phyloP scores from a whole-genome alignment of 2,797 vertebrate species.

The Ptychobarbus kaznakovi region DNA sequence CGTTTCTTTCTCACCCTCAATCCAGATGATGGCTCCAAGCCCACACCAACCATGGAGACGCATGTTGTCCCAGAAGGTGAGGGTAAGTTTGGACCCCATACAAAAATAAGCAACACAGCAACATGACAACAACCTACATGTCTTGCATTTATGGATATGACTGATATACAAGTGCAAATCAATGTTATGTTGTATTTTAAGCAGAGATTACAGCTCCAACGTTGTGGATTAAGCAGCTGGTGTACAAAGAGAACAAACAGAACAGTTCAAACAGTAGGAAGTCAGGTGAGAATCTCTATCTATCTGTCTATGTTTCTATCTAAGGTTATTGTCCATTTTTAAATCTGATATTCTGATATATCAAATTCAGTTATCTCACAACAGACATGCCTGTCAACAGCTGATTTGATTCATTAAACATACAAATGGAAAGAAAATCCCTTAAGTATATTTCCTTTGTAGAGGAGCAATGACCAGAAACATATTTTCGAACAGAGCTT shows the following conservation, averaged over 20 bases:
- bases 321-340: neutral
- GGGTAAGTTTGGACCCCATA: constrained; percentile 79
- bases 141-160: neutral
- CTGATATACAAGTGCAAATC: neutral
- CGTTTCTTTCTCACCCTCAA: constrained; percentile 99
- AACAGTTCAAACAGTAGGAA: constrained; percentile 88
- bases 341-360: neutral
- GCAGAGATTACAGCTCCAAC: constrained; percentile 97
- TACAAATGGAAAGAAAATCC: neutral
- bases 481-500: neutral
- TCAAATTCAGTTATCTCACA: neutral
- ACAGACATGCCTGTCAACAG: neutral
- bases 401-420: neutral
- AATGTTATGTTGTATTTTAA: constrained; percentile 50
- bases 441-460: neutral
- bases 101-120: neutral
- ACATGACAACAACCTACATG: neutral
- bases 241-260: constrained; percentile 89
- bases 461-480: neutral
- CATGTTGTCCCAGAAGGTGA: constrained; percentile 90
- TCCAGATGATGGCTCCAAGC: constrained; percentile 98
- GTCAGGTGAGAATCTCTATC: constrained; percentile 81
- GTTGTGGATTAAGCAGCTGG: constrained; percentile 95
- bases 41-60: constrained; percentile 95
- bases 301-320: neutral